Evolutionary conservation across 2,113 vertebrate genomes (phyloP), one percentile per base, ranked within the genome.

Genomic region (Myrmophylax atrothorax): DNA sequence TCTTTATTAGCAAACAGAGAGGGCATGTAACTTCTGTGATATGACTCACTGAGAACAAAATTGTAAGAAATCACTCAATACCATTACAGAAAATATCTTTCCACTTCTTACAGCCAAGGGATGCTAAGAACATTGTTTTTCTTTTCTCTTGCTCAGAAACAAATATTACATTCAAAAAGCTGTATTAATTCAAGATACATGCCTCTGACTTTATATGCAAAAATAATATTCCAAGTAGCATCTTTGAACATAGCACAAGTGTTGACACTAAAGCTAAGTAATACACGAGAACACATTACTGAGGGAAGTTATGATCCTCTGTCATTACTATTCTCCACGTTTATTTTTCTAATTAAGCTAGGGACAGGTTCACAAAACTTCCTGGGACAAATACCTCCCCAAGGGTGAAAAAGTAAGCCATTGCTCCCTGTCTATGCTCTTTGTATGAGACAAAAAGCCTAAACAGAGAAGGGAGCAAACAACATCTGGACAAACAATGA

Each of bases 11-110:
- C 35, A 70, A 72, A 78, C 12, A 40, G 17, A 74, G 14, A 74
- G 19, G 10, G 49, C n/a, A 69, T 4, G 6, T 60, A 68, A 77
- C 23, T 76, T 85, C 52, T 26, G 18, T 49, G 53, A 49, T 50
- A 70, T 93, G 90, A 95, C 59, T 90, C 89, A 89, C 8, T 81
- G n/a, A 58, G 66, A 94, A 89, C 10, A 92, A 91, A 91, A 74
- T 6, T 6, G 9, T 84, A 81, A 88, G 76, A 78, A 83, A 92
- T 80, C 55, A 66, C 62, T 83, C 60, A 87, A 75, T 18, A 56
- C 40, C 83, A 44, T 53, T 68, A 68, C 40, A 77, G 53, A 80
- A 94, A 93, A 68, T 52, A 90, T 52, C 44, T 44, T 92, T 87
- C 87, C 52, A 72, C 40, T 89, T 87, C 52, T 75, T 68, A 68